Evolutionary conservation across 1,140 invertebrate species (phyloP).

Genomic region (Heliconius hewitsoni): DNA sequence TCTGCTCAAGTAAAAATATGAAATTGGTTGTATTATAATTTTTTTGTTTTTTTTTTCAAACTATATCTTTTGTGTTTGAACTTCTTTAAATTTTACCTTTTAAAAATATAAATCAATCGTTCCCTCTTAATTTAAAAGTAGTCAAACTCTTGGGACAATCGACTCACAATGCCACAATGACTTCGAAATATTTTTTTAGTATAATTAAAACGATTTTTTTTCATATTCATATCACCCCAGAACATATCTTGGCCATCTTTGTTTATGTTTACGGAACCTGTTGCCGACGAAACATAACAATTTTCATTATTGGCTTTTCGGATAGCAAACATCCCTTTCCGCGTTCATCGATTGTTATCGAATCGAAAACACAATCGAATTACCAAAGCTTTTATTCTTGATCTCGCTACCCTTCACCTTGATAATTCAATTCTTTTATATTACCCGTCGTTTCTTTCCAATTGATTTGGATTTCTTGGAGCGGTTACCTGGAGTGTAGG

Average conservation of each 20-base stretch:
- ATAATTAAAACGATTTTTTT: too few species aligned
- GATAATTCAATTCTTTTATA: conserved; percentile 79
- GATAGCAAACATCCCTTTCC: conserved; percentile 56
- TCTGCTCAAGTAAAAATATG: not conserved
- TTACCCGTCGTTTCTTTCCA: conserved; percentile 65
- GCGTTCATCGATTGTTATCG: conserved; percentile 62
- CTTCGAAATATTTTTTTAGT: too few species aligned
- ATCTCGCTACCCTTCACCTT: conserved; percentile 52
- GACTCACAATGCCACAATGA: too few species aligned
- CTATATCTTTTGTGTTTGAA: too few species aligned
- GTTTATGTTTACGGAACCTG: conserved; percentile 45
- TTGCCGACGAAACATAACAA: conserved; percentile 58
- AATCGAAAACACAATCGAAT: conserved; percentile 63
- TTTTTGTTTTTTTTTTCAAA: not conserved
- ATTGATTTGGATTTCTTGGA: conserved; percentile 62
- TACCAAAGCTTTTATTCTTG: conserved; percentile 60
- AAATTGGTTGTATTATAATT: not conserved
- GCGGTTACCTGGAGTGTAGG: conserved; percentile 49
- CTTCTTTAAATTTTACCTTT: too few species aligned
- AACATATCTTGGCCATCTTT: not conserved
- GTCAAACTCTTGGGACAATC: too few species aligned
- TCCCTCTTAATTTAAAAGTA: too few species aligned
- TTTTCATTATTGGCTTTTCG: conserved; percentile 49
- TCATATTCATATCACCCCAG: not conserved
- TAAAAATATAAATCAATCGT: too few species aligned